Evolutionary conservation across 2,113 vertebrate species (phyloP).

Genomic region (Nanorana parkeri): DNA sequence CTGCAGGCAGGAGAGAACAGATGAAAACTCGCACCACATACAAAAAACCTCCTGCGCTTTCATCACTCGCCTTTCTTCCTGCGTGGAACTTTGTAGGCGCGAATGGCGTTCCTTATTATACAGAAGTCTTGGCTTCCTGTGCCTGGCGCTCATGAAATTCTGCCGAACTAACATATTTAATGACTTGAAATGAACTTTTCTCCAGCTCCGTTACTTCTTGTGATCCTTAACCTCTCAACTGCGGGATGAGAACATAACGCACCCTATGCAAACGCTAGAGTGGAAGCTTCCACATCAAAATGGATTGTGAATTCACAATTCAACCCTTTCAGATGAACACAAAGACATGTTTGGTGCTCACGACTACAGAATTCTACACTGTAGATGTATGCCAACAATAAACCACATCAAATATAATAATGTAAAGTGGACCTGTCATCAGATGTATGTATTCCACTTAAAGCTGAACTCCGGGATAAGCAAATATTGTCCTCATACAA

Average conservation of each 20-base stretch:
- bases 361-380: too few relatives aligned
- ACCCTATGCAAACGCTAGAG: too few relatives aligned
- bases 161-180: conserved; percentile 64
- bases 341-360: too few relatives aligned
- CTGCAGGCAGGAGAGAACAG: conserved; percentile 67
- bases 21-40: conserved; percentile 60
- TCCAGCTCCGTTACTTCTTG: conserved; percentile 43
- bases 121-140: conserved; percentile 58
- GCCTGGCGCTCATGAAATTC: conserved; percentile 36
- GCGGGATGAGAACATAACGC: neutral
- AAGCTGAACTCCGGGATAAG: too few relatives aligned
- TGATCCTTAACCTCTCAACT: conserved; percentile 38
- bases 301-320: too few relatives aligned
- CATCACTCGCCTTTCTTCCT: conserved; percentile 70
- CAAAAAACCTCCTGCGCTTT: conserved; percentile 63
- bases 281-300: too few relatives aligned
- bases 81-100: conserved; percentile 48
- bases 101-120: conserved; percentile 65
- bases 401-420: too few relatives aligned
- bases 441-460: too few relatives aligned
- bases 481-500: too few relatives aligned
- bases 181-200: conserved; percentile 45
- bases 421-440: too few relatives aligned
- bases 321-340: too few relatives aligned
- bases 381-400: too few relatives aligned